Evolutionary conservation across 2,888 invertebrate species (phyloP), one percentile per base, ranked within the genome.

Genomic region (Oxytorus armatus): DNA sequence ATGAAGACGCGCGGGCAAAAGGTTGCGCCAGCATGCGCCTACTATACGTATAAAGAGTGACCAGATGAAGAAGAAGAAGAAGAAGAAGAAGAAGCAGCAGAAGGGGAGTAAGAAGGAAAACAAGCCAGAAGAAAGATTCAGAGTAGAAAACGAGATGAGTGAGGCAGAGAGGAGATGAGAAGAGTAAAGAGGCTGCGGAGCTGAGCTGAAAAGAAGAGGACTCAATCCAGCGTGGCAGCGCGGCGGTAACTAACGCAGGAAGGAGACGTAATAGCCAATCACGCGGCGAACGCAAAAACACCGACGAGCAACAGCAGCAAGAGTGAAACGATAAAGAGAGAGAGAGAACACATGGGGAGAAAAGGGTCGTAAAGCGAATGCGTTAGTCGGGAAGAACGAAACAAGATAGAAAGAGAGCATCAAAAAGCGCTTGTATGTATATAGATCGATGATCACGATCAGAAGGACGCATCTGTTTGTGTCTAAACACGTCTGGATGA

Each of bases 261-360:
- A 89, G 86, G 89, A 89, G 89, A 88, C 88, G 88, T 91, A 91
- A 91, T 91, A 89, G 91, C 90, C 91, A 91, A 91, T 91, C 91
- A 91, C 88, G 87, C 85, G 87, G 85, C 85, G 83, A 82, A 86
- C 85, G 88, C 89, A 91, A 91, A 90, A 91, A 91, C 88, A 85
- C 82, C 85, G 85, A 87, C 84, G 84, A 68, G 57, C 77, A 72
- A 42, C 65, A 66, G 59, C 65, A 55, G 39, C 65, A 72, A 16
- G 74, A 74, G 74, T 74, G 65, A 74, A 73, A 66, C 65, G 66
- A 74, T n/a, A n/a, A n/a, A n/a, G n/a, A n/a, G n/a, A 55, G 1
- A 25, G 47, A 25, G 55, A 33, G 55, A 8, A 57, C 10, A 39
- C 51, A 63, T 14, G 53, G 61, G 63, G 55, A 61, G 25, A 51